Evolutionary conservation across 2,888 invertebrate genomes (phyloP).

Genomic region (Macrosiphum euphorbiae): DNA sequence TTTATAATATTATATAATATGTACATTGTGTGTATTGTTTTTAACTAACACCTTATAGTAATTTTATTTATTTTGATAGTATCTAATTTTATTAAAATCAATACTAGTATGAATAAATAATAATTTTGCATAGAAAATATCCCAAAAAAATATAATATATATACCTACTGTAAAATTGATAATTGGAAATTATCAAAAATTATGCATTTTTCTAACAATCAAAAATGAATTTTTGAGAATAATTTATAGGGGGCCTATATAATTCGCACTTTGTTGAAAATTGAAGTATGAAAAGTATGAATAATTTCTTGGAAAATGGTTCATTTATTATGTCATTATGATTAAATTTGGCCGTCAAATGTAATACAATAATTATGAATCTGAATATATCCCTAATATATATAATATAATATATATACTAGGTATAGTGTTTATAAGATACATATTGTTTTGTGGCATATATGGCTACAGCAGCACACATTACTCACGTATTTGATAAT

Average conservation of each 20-base stretch:
- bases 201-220: not conserved
- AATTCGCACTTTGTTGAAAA: not conserved
- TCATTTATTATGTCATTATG: not conserved
- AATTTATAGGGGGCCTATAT: not conserved
- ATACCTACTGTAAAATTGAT: not conserved
- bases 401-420: too few species aligned
- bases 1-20: not conserved
- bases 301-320: not conserved
- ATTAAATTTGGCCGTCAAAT: not conserved
- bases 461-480: not conserved
- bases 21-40: not conserved
- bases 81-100: not conserved
- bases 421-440: not conserved
- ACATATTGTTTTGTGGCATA: not conserved
- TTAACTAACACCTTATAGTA: not conserved
- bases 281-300: not conserved
- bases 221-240: not conserved
- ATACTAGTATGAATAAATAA: not conserved
- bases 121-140: not conserved
- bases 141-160: not conserved
- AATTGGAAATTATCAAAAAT: not conserved
- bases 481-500: not conserved
- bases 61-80: not conserved
- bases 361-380: not conserved
- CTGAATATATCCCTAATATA: not conserved